These are phyloP conservation scores for Euplexia lucipara DNA, from an alignment of 2,888 invertebrate genomes.

Conservation along the genomic window DNA sequence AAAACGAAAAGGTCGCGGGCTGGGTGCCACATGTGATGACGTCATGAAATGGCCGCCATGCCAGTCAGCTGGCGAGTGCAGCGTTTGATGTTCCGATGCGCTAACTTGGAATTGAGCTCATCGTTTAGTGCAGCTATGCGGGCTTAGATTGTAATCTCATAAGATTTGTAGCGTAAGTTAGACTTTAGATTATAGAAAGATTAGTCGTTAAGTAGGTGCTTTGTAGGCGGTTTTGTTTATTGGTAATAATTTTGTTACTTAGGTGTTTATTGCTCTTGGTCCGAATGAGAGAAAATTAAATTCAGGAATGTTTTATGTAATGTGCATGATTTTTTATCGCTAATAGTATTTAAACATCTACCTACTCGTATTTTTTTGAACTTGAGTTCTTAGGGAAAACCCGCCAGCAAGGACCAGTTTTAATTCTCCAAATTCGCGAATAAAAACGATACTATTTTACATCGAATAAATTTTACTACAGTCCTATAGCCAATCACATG, in stretches of 20 bases:
- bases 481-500: constrained; percentile 8
- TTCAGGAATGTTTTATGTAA: constrained; percentile 1
- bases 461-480: not conserved
- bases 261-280: constrained; percentile 10
- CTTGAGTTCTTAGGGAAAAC: no score
- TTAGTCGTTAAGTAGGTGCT: constrained; percentile 26
- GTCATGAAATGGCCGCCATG: constrained; percentile 73
- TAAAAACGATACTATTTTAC: not conserved
- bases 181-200: constrained; percentile 20
- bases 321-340: not conserved
- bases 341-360: no score
- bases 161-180: constrained; percentile 30
- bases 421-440: not conserved
- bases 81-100: constrained; percentile 56
- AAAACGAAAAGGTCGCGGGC: constrained; percentile 72
- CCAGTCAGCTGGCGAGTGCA: constrained; percentile 77
- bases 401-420: not conserved
- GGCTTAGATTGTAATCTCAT: constrained; percentile 49
- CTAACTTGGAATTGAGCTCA: constrained; percentile 47
- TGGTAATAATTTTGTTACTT: constrained; percentile 7
- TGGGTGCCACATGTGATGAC: constrained; percentile 84
- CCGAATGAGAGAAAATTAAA: not conserved
- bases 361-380: no score
- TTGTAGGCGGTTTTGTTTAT: constrained; percentile 20
- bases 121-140: constrained; percentile 46